These are phyloP conservation scores for Tenebrio molitor DNA, from an alignment of 1,140 invertebrate species.

Conservation along the genomic window DNA sequence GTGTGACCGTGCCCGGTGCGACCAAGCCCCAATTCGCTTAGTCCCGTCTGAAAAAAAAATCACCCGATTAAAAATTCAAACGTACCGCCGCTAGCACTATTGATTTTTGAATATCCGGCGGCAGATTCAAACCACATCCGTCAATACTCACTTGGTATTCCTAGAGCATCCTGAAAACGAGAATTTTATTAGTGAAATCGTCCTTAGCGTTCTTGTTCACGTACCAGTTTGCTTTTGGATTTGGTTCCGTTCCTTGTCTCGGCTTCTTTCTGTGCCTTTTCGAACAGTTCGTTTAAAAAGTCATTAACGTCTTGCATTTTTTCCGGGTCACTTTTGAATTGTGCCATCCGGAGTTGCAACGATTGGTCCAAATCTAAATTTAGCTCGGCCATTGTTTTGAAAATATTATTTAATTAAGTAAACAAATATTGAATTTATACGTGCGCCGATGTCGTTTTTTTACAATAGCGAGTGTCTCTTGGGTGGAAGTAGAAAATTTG, in stretches of 20 bases:
- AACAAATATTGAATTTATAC: background rate
- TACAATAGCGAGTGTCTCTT: background rate
- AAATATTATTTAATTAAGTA: constrained; percentile 4
- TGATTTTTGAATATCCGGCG: constrained; percentile 8
- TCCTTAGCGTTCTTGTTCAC: constrained; percentile 35
- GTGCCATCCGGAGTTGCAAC: constrained; percentile 60
- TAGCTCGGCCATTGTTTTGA: constrained; percentile 58
- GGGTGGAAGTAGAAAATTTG: background rate
- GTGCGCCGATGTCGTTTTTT: background rate
- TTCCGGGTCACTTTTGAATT: constrained; percentile 64
- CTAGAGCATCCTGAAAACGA: constrained; percentile 63
- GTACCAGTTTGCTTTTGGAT: constrained; percentile 62
- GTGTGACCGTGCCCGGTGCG: constrained; percentile 62
- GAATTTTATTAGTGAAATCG: constrained; percentile 41
- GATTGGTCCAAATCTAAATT: constrained; percentile 59
- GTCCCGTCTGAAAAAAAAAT: constrained; percentile 62
- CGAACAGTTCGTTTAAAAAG: constrained; percentile 64
- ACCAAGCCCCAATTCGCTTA: constrained; percentile 64
- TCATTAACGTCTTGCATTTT: constrained; percentile 64
- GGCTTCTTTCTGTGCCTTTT: constrained; percentile 62
- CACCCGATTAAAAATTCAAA: constrained; percentile 4
- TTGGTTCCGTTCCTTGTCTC: constrained; percentile 56
- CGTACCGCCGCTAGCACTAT: background rate
- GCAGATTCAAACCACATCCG: constrained; percentile 36
- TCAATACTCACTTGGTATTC: constrained; percentile 63